Percentiles rank a stretch among this genome's conserved stretches.
Conservation (phyloP, 2,113 vertebrate genomes). For the Scolopax mira region DNA sequence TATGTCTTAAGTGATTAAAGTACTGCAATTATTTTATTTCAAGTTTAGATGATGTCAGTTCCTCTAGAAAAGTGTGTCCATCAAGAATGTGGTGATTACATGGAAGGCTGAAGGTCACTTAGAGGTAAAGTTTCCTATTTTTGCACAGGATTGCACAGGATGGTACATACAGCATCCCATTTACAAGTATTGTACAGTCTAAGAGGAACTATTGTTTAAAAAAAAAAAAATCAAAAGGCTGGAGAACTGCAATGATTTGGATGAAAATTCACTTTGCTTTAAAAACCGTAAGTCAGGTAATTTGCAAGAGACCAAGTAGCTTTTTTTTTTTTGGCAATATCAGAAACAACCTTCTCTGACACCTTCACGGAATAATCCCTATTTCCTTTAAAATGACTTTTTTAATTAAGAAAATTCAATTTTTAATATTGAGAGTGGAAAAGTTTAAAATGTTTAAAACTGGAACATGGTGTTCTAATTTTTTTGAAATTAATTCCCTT, state of each 20-base stretch:
- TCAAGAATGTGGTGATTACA: not conserved
- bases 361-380: not conserved
- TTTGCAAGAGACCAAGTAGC: not conserved
- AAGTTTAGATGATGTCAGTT: conserved; percentile 21
- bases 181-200: not conserved
- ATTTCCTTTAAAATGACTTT: not conserved
- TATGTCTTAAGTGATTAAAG: conserved; percentile 1
- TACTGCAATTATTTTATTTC: conserved; percentile 38
- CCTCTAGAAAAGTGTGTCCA: not conserved
- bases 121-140: not conserved
- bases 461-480: fast-evolving
- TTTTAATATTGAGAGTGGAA: not conserved
- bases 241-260: not conserved
- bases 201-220: not conserved
- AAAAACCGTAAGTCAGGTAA: fast-evolving
- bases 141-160: not conserved
- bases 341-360: not conserved
- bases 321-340: not conserved
- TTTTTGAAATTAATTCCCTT: not conserved
- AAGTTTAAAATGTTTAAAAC: not conserved
- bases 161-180: not conserved
- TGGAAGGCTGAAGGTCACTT: conserved; percentile 12
- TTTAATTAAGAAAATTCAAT: not conserved
- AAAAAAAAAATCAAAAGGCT: not conserved
- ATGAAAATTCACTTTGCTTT: not conserved